Base-by-base conservation (phyloP, 2,888 invertebrate species). In the Drosophila mettleri region DNA sequence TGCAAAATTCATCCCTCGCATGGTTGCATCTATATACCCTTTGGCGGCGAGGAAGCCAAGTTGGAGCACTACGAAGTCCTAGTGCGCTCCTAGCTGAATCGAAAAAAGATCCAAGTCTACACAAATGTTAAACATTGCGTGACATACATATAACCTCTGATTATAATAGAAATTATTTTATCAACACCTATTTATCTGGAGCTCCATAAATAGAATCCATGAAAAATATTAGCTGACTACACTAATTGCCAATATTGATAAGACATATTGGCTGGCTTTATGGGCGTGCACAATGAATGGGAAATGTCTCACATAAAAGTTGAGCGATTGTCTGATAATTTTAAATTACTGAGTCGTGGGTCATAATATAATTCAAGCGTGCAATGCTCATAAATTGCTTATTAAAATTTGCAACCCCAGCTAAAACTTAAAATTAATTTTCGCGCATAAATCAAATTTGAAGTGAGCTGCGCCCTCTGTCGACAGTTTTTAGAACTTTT, bases 1-100 rank as follows among this genome's bases (percentile, higher is more conserved):
- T 90, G 89, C 9, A 72, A 95, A 94, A 93, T 95, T 24, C 95
- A 95, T 79, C 93, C 94, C 0, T 94, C 94, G 69, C 95, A 95
- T 86, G 94, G 93, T 20, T 91, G 92, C 24, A 94, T 94, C 81
- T 95, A 95, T 91, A 94, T 95, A 73, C 95, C 95, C 8, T 95
- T 94, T 89, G 95, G 93, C 61, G 95, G 95, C 0, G 94, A 94
- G 88, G 96, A 96, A 89, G 92, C 93, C 72, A 93, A 93, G 59
- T 94, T 94, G 68, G 89, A 93, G 1, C 93, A 94, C 74, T 96
- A 96, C 91, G 96, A 96, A 91, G 94, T 95, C 52, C 93, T 96
- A 6, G 94, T 95, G 9, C 31, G 85, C 51, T 27, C 41, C 8
- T 89, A 85, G 45, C 22, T 6, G 0, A 1, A 27, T n/a, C 3